Evolutionary conservation across 2,113 vertebrate genomes (phyloP).

Genomic region (Macroglossus sobrinus): DNA sequence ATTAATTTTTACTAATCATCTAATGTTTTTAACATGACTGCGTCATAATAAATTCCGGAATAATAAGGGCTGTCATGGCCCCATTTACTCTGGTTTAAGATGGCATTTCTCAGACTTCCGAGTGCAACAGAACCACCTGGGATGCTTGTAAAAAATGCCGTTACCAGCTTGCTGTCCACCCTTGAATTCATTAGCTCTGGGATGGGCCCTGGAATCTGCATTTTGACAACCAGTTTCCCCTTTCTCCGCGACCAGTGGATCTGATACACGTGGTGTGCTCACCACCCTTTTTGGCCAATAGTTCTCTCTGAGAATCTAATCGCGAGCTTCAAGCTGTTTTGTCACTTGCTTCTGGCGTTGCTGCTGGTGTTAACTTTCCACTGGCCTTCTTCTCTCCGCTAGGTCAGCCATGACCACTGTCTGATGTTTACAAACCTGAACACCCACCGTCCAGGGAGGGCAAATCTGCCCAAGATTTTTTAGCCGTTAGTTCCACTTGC

Average conservation of each 20-base stretch:
- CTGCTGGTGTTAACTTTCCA: background rate
- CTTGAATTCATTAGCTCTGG: background rate
- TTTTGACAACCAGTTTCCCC: background rate
- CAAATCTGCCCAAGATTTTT: background rate
- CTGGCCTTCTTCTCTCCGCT: background rate
- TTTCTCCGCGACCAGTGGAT: background rate
- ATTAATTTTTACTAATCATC: background rate
- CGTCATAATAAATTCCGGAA: accelerated
- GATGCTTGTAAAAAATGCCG: background rate
- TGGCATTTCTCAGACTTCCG: background rate
- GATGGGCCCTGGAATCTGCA: background rate
- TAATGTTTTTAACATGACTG: background rate
- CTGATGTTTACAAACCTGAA: background rate
- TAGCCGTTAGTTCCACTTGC: conserved; percentile 34
- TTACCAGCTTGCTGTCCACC: accelerated
- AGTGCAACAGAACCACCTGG: background rate
- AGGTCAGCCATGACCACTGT: background rate
- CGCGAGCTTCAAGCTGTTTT: background rate
- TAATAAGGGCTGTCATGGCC: too few relatives aligned
- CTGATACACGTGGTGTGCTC: background rate
- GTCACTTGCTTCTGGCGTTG: background rate
- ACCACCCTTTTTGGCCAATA: background rate
- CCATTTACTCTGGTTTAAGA: background rate
- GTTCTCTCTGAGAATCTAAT: background rate
- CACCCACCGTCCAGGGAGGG: background rate